A percentile compares a stretch with the other conserved stretches of the same genome.
Conservation (phyloP, 30 jellyfish, hydroid and myxozoan species). For the Kudoa iwatai region DNA sequence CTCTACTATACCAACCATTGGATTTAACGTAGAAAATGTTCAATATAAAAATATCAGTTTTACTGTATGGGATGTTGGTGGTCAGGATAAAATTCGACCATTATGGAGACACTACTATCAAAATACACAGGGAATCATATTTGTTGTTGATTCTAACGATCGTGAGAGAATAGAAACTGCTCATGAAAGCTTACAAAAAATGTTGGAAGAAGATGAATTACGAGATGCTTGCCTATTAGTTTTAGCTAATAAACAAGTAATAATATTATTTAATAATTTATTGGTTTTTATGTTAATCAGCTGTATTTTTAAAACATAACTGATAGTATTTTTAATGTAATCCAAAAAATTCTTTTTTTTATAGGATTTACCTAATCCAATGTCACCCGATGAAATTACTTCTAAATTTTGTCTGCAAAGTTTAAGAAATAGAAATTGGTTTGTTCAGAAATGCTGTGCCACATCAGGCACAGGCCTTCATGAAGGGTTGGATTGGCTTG, state of each 20-base stretch:
- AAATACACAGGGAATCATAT: background rate
- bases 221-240: background rate
- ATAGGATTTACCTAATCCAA: constrained; percentile 79
- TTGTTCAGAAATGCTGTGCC: constrained; percentile 75
- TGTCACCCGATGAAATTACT: constrained; percentile 64
- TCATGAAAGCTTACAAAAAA: background rate
- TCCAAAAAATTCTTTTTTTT: too few species aligned
- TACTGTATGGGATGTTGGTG: constrained; percentile 2
- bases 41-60: constrained; percentile 62
- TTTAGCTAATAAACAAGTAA: constrained; percentile 1
- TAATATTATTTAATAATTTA: too few species aligned
- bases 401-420: constrained; percentile 36
- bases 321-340: too few species aligned
- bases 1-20: constrained; percentile 79
- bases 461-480: constrained; percentile 66
- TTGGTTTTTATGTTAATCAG: too few species aligned
- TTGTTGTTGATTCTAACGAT: background rate
- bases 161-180: too few species aligned
- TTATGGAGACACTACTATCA: background rate
- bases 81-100: background rate
- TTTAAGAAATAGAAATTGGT: constrained; percentile 39
- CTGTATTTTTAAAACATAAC: too few species aligned
- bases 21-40: constrained; percentile 77
- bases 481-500: constrained; percentile 90
- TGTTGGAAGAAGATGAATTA: background rate